Evolutionary conservation across 2,888 invertebrate genomes (phyloP), one percentile per base, ranked within the genome.

Genomic region (Ophion ventricosus): DNA sequence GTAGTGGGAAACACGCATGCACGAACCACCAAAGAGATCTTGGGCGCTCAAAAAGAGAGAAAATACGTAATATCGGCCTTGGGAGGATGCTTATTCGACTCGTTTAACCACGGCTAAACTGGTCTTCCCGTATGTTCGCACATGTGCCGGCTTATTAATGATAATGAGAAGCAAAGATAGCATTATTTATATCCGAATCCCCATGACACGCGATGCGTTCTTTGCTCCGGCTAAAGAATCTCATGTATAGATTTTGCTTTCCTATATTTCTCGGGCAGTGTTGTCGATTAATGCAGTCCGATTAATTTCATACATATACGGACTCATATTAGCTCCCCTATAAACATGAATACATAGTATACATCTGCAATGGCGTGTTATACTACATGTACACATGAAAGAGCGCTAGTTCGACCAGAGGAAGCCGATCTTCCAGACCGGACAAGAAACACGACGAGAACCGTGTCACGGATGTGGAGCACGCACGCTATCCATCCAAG

Each of bases 381-480:
- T 59, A 49, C 74, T 40, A 76, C 69, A 64, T n/a, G 49, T 67
- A 74, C 29, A 43, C 59, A 80, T 54, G 54, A 56, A 64, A 70
- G 79, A 61, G 76, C 73, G 72, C 73, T 61, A 73, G 56, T 54
- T 70, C 82, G 72, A 83, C 76, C 63, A 73, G 35, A 82, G 79
- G 80, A 84, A 86, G 77, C 73, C 80, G 84, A 85, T 85, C 85
- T 85, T 79, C 67, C 82, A 73, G 73, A 77, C 76, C 82, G 80
- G 82, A 85, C 82, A 70, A 80, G 63, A 73, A 78, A 77, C 89
- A 88, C 82, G 89, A 88, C 89, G 90, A 92, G 92, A 93, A 93
- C 91, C 90, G 92, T 93, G 93, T 93, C 93, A 93, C 92, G 91
- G 90, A 93, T 93, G 92, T 93, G 86, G 93, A 93, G 91, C 93